Base-by-base conservation (phyloP, 37 sponge, comb jelly and placozoan genomes). In the Lycopodina hypogea region DNA sequence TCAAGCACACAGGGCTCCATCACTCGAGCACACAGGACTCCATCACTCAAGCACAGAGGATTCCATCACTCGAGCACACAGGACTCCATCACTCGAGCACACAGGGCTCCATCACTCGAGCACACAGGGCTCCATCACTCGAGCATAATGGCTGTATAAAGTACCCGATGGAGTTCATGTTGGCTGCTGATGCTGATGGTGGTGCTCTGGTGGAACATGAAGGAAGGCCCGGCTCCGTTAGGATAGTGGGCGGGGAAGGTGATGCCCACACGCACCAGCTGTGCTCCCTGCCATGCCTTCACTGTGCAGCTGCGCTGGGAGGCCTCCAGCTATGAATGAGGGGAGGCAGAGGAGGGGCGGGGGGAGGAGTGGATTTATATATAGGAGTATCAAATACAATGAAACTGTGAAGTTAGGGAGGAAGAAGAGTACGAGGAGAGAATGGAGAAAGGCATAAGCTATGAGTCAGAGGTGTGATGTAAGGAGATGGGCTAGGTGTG, bases 201-300 rank as follows among this genome's bases (percentile, higher is more conserved):
- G 64, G 86, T 87, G 78, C 69, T 74, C 41, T 56, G 71, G 53
- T 90, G 83, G 37, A 94, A 68, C 41, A 53, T 79, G 76, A 94
- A 94, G 50, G 79, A 89, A 32, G 94, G 90, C 0, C 88, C 88
- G 23, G 94, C 94, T 29, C 75, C 79, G 74, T 90, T 87, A 56
- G 94, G 94, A 53, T 94, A 94, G 29, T 81, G 87, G 21, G 84
- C 35, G 42, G 94, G 94, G 77, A 94, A 94, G 52, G 76, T 77
- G 80, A 94, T 90, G 6, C 42, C 64, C 53, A 94, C 24, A 24
- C 88, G 71, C 28, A 87, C 91, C 36, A 77, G 39, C 61, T 84
- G 91, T 18, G 35, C 66, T 0, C 80, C 88, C 23, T 72, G 71
- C 56, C 72, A 39, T 33, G 82, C 79, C 62, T 79, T 83, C 15